Evolutionary conservation across 2,797 vertebrate genomes (phyloP).

Genomic region (Falco berigora): DNA sequence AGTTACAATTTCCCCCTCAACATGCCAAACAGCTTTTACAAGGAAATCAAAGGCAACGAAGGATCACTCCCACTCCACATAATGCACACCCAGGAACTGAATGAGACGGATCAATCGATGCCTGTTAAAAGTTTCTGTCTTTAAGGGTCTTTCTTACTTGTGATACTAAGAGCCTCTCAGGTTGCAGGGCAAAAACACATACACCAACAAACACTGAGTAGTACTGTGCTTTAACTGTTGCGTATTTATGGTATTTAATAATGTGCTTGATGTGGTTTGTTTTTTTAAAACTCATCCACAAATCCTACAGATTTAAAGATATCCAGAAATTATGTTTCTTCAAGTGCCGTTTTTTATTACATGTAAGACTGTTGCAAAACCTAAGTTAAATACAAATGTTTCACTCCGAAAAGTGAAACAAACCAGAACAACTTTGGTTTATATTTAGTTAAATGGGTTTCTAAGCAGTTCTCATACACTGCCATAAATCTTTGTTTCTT

Average conservation of each 20-base stretch:
- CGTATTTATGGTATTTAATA: background rate
- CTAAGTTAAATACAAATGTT: background rate
- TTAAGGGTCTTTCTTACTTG: background rate
- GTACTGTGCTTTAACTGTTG: background rate
- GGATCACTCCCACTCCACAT: background rate
- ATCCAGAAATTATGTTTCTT: background rate
- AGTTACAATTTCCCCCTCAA: background rate
- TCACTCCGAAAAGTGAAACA: background rate
- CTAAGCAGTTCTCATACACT: background rate
- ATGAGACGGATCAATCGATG: background rate
- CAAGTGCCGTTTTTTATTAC: background rate
- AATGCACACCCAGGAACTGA: background rate
- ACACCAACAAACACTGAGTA: background rate
- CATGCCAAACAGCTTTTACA: background rate
- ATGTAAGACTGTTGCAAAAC: background rate
- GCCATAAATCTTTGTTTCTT: background rate
- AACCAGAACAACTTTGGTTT: background rate
- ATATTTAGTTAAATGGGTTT: background rate
- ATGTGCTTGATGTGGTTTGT: background rate
- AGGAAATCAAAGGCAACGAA: background rate
- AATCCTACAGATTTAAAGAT: background rate
- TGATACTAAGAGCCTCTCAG: background rate
- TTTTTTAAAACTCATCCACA: background rate
- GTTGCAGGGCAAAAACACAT: background rate
- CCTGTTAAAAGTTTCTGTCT: background rate